Conservation (phyloP, 2,113 vertebrate genomes). For the Seriola dumerili region DNA sequence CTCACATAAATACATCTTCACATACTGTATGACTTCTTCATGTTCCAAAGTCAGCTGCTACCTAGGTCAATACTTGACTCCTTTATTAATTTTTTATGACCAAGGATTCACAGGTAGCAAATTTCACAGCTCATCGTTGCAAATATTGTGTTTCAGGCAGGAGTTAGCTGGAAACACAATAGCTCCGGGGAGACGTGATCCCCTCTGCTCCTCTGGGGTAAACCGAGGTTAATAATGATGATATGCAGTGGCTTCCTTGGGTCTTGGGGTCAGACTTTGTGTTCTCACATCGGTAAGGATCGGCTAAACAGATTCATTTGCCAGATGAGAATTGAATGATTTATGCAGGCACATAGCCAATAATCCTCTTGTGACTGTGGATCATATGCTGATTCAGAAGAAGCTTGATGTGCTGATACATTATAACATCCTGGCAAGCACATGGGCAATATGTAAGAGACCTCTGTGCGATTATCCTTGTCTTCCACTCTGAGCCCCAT, state of each 20-base stretch:
- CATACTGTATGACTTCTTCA: constrained; percentile 32
- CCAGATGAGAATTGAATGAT: constrained; percentile 49
- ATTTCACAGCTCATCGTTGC: constrained; percentile 78
- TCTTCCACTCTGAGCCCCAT: background rate
- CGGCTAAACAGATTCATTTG: constrained; percentile 40
- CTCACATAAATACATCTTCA: constrained; percentile 26
- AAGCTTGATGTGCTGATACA: background rate
- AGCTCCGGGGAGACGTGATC: constrained; percentile 56
- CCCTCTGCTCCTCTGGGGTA: constrained; percentile 72
- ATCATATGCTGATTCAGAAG: constrained; percentile 11
- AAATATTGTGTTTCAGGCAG: constrained; percentile 75
- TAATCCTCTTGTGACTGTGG: constrained; percentile 10
- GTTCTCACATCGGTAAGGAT: constrained; percentile 39
- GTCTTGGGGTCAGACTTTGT: constrained; percentile 66
- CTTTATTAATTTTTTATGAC: constrained; percentile 79
- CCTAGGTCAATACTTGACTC: constrained; percentile 62
- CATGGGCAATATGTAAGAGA: background rate
- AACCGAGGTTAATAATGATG: constrained; percentile 71
- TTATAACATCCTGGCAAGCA: background rate
- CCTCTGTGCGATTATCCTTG: background rate
- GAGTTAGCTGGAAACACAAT: constrained; percentile 72
- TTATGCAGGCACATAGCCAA: constrained; percentile 23
- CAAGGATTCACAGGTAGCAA: constrained; percentile 73
- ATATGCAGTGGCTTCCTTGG: constrained; percentile 57
- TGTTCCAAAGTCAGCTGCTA: constrained; percentile 54